Evolutionary conservation across 2,888 invertebrate species (phyloP), one percentile per base, ranked within the genome.

Genomic region (Apodemia duryi): DNA sequence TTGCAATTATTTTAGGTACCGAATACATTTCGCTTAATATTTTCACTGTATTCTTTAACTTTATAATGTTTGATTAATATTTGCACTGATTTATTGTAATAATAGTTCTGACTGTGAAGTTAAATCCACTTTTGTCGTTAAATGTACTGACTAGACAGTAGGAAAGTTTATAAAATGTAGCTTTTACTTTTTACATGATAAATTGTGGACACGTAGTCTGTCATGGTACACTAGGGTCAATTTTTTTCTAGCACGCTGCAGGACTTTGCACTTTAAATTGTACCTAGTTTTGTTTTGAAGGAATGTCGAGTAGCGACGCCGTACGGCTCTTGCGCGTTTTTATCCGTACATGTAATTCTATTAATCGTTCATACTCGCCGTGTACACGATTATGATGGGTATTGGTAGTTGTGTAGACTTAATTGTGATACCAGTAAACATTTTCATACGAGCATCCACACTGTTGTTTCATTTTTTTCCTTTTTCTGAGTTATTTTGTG

Each of bases 381-480:
- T 83, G 85, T 83, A 85, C 84, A 84, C 83, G 82, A 82, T 77
- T 80, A 78, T 80, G 83, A 83, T 81, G 89, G 86, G 83, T 86
- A 83, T 69, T 66, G 85, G 89, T 91, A 91, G 92, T 80, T 85
- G 88, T 84, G 91, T 91, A 91, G 91, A 88, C 82, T 87, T 91
- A 87, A 91, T 91, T 91, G 91, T 91, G 91, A 91, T 91, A 91
- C 88, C 92, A 91, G 86, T 91, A 91, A 91, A 91, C 90, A 91
- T 91, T 91, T 91, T 91, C 91, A 91, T 91, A 91, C 91, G 90
- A 91, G 92, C 91, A 91, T 91, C 84, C 80, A 83, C 75, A 57
- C 32, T 62, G 65, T 75, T 76, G 80, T 84, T 83, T 83, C 76
- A 86, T 82, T 77, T 70, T 64, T 66, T 28, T 7, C 54, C 54